phyloP scores from a whole-genome alignment of 2,113 vertebrate genomes.

The Garra rufa region DNA sequence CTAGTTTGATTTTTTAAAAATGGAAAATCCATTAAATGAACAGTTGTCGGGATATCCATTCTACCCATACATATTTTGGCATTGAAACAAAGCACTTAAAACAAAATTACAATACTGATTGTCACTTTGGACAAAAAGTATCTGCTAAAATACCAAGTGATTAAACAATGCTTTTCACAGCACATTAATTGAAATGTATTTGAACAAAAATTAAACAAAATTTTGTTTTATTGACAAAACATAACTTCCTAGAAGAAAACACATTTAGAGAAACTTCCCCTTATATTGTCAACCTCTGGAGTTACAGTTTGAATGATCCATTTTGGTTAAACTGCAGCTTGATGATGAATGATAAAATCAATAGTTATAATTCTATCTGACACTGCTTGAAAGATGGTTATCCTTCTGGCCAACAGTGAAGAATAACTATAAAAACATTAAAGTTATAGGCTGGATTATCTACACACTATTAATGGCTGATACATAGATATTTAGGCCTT shows the following conservation, averaged over 20 bases:
- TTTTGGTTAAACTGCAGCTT: neutral
- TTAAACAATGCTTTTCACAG: too few relatives aligned
- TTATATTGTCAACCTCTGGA: too few relatives aligned
- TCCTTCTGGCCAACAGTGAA: neutral
- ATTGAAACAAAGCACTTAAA: neutral
- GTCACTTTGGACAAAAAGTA: neutral
- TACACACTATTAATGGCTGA: slow-evolving; percentile 12
- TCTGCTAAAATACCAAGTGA: neutral
- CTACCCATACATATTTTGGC: neutral
- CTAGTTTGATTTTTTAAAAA: too few relatives aligned
- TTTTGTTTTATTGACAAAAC: neutral
- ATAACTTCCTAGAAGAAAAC: neutral
- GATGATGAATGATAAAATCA: slow-evolving; percentile 6
- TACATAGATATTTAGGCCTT: neutral
- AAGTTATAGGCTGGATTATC: neutral
- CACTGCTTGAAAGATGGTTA: neutral
- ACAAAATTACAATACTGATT: neutral
- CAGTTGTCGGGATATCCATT: neutral
- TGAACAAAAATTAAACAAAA: neutral
- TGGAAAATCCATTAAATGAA: neutral
- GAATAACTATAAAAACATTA: neutral
- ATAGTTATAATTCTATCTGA: neutral
- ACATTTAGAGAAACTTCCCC: neutral
- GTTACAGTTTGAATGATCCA: neutral
- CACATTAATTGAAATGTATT: neutral